A percentile compares a stretch with the other conserved stretches of the same genome.
phyloP scores from a whole-genome alignment of 2,113 vertebrate species.

The Lophius piscatorius region DNA sequence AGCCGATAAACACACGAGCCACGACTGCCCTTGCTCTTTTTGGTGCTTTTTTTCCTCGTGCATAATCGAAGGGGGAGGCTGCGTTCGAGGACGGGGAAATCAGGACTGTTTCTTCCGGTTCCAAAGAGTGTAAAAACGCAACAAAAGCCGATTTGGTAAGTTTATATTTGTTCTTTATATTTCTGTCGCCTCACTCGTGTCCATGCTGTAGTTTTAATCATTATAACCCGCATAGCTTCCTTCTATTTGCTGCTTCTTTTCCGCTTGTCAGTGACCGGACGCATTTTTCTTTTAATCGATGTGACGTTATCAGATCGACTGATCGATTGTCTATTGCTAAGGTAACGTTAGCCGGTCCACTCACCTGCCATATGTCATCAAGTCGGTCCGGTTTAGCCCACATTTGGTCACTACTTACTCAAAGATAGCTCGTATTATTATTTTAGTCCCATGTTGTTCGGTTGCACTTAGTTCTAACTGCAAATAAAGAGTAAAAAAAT shows the following conservation, averaged over 20 bases:
- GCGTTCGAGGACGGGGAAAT: conserved; percentile 57
- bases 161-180: conserved; percentile 32
- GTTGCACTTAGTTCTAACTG: too few species aligned
- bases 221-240: neutral
- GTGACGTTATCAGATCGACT: conserved; percentile 33
- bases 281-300: conserved; percentile 28
- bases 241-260: neutral
- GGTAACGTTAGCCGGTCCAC: conserved; percentile 30
- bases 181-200: neutral
- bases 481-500: too few species aligned
- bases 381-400: too few species aligned
- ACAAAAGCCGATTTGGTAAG: conserved; percentile 81
- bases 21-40: conserved; percentile 9
- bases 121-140: conserved; percentile 71
- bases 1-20: conserved; percentile 42
- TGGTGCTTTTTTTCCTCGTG: conserved; percentile 5
- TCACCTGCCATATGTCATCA: conserved; percentile 30
- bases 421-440: too few species aligned
- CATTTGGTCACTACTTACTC: too few species aligned
- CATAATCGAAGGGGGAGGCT: conserved; percentile 17
- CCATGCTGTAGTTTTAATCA: neutral
- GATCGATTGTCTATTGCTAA: conserved; percentile 44
- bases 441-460: too few species aligned
- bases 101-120: conserved; percentile 83
- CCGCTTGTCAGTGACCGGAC: neutral